A percentile compares a stretch with the other conserved stretches of the same genome.
phyloP scores from a whole-genome alignment of 2,888 invertebrate genomes.

The Dinocampus coccinellae region DNA sequence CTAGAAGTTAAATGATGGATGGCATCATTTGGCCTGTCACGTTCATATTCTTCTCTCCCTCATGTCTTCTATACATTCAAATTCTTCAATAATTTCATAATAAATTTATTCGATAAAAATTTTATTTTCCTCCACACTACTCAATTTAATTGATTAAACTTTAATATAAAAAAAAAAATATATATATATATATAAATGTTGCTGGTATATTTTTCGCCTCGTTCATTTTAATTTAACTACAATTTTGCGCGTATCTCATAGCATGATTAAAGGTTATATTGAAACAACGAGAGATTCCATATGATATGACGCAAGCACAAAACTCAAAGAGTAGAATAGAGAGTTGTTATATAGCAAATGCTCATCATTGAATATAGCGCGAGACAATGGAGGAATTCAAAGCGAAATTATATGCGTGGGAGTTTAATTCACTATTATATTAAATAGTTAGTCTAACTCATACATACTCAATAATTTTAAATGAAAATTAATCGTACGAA shows the following conservation, averaged over 20 bases:
- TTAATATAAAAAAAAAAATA: no score
- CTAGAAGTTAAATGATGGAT: constrained; percentile 48
- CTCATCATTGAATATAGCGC: constrained; percentile 12
- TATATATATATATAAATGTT: not conserved
- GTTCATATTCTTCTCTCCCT: not conserved
- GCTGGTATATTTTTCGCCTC: constrained; percentile 7
- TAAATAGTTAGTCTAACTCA: constrained; percentile 9
- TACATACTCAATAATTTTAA: not conserved
- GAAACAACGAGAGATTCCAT: constrained; percentile 11
- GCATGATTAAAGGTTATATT: constrained; percentile 11
- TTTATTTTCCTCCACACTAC: not conserved
- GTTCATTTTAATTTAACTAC: not conserved
- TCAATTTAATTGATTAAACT: not conserved
- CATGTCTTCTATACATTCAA: constrained; percentile 18
- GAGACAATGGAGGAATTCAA: constrained; percentile 32
- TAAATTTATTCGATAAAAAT: not conserved
- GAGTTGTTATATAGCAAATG: constrained; percentile 13
- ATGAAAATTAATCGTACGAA: not conserved
- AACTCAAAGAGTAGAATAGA: constrained; percentile 5
- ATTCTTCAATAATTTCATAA: constrained; percentile 6
- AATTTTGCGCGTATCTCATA: not conserved
- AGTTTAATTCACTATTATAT: constrained; percentile 23
- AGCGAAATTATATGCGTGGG: constrained; percentile 35
- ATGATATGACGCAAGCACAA: constrained; percentile 20
- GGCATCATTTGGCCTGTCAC: constrained; percentile 32